Percentiles rank a stretch among this genome's conserved stretches.
Evolutionary conservation across 2,888 invertebrate species (phyloP).

Genomic region (Cosmia trapezina): DNA sequence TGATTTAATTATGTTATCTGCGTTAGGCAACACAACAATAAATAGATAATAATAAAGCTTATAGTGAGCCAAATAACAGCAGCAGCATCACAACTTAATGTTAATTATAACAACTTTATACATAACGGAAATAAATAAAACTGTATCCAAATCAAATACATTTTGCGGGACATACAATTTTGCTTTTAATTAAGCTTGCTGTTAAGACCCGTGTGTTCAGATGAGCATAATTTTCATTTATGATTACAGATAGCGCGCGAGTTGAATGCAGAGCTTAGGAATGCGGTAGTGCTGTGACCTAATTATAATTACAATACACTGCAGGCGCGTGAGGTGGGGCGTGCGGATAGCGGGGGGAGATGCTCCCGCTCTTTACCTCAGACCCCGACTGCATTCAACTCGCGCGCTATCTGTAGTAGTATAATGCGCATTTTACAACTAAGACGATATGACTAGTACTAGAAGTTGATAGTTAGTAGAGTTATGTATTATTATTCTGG

Average conservation of each 20-base stretch:
- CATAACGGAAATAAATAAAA: conserved; percentile 31
- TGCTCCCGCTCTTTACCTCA: too few species aligned
- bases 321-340: too few species aligned
- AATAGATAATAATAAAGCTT: conserved; percentile 29
- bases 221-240: conserved; percentile 13
- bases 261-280: too few species aligned
- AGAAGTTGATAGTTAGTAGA: conserved; percentile 30
- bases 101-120: conserved; percentile 18
- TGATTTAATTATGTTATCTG: conserved; percentile 17
- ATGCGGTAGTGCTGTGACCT: too few species aligned
- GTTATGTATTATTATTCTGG: conserved; percentile 25
- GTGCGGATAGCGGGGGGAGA: too few species aligned
- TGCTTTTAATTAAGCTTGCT: conserved; percentile 3
- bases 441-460: conserved; percentile 51
- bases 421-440: conserved; percentile 27
- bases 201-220: conserved; percentile 4
- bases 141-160: conserved; percentile 8
- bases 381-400: too few species aligned
- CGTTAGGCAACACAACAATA: conserved; percentile 17
- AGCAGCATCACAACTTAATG: conserved; percentile 10
- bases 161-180: conserved; percentile 1
- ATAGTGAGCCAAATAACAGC: conserved; percentile 31
- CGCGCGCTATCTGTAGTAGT: too few species aligned
- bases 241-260: too few species aligned
- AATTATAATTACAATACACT: too few species aligned